Evolutionary conservation across 2,113 vertebrate genomes (phyloP).

Genomic region (Notarius lentiginosus): DNA sequence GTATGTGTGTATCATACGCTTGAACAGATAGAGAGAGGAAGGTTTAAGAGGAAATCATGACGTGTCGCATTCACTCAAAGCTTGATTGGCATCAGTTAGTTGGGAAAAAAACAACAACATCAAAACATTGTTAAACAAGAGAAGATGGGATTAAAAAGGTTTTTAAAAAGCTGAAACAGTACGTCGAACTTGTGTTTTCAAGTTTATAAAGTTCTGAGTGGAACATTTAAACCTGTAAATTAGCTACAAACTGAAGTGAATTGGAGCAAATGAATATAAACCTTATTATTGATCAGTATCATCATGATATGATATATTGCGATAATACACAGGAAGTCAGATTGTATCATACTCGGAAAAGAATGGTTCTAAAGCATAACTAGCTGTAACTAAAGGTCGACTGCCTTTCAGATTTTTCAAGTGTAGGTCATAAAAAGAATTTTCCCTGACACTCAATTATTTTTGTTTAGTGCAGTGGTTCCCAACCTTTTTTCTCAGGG

Average conservation of each 20-base stretch:
- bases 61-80: conserved; percentile 56
- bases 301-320: background rate
- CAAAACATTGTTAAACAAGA: background rate
- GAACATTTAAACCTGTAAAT: background rate
- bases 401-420: too few relatives aligned
- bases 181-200: background rate
- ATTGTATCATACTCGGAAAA: background rate
- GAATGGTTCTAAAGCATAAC: too few relatives aligned
- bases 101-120: background rate
- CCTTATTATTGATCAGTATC: background rate
- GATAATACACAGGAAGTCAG: background rate
- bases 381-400: background rate
- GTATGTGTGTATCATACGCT: conserved; percentile 1
- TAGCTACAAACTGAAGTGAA: background rate
- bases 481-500: too few relatives aligned
- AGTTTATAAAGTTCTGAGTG: background rate
- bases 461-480: too few relatives aligned
- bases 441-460: too few relatives aligned
- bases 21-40: background rate
- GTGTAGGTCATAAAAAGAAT: too few relatives aligned
- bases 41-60: conserved; percentile 48
- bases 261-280: too few relatives aligned
- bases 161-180: background rate
- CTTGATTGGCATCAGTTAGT: conserved; percentile 76
- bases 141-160: background rate